Conservation (phyloP, 2,113 vertebrate genomes). For the Corythaeola cristata region DNA sequence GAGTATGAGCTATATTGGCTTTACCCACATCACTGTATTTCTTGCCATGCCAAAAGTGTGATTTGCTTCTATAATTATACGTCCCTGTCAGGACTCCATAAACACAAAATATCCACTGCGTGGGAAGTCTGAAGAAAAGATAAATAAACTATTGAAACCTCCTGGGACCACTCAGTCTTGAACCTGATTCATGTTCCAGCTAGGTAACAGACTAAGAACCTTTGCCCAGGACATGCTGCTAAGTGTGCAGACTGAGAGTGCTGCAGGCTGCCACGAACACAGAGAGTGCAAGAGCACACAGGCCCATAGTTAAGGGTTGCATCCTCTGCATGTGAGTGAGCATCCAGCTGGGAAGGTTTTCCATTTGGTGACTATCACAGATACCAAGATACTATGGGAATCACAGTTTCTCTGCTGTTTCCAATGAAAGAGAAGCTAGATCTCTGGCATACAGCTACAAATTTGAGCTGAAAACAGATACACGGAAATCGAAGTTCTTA, state of each 20-base stretch:
- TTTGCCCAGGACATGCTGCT: neutral
- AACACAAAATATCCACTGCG: neutral
- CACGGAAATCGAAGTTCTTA: neutral
- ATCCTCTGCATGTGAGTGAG: neutral
- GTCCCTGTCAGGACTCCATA: neutral
- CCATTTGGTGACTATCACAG: neutral
- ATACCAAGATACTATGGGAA: neutral
- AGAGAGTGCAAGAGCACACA: neutral
- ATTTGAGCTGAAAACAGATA: neutral
- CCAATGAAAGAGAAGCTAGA: neutral
- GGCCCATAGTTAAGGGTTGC: neutral
- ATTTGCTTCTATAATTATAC: slow-evolving; percentile 6
- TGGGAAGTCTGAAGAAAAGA: neutral
- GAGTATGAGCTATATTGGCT: neutral
- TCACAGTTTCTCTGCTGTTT: neutral
- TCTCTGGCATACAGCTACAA: neutral
- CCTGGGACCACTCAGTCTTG: neutral
- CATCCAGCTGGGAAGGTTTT: neutral
- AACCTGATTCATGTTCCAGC: neutral
- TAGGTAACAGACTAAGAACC: neutral
- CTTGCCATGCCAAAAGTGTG: neutral
- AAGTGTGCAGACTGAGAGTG: neutral
- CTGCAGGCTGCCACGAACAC: neutral
- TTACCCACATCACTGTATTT: neutral
- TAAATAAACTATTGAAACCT: neutral